phyloP scores from a whole-genome alignment of 2,888 invertebrate species.

The Biston betularia region DNA sequence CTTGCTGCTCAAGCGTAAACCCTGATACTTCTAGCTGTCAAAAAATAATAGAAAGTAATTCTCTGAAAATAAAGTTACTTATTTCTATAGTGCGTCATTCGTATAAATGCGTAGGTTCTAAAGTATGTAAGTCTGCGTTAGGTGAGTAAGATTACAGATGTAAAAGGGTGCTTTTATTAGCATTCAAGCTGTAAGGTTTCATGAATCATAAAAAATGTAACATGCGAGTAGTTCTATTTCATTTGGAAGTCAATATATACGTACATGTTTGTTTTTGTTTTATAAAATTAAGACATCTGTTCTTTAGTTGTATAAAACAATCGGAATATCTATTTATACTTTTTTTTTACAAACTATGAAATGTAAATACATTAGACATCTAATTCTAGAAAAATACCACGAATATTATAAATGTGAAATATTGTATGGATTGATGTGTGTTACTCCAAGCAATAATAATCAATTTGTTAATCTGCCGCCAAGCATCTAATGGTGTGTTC shows the following conservation, averaged over 20 bases:
- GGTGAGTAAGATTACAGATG: slow-evolving; percentile 23
- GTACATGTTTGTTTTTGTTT: not conserved
- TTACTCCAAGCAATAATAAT: too few relatives aligned
- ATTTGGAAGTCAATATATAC: not conserved
- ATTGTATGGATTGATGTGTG: too few relatives aligned
- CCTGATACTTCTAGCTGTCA: slow-evolving; percentile 28
- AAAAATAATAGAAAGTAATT: slow-evolving; percentile 41
- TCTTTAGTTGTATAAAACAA: too few relatives aligned
- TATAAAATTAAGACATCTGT: not conserved
- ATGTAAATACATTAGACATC: too few relatives aligned
- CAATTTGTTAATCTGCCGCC: too few relatives aligned
- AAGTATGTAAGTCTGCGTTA: slow-evolving; percentile 29
- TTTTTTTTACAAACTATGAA: too few relatives aligned
- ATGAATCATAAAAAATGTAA: slow-evolving; percentile 13
- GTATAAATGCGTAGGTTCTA: slow-evolving; percentile 15
- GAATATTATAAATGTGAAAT: too few relatives aligned
- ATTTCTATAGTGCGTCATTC: slow-evolving; percentile 24
- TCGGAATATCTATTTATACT: too few relatives aligned
- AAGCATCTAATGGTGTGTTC: too few relatives aligned
- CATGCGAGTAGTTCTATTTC: slow-evolving; percentile 1
- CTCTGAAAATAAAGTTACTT: slow-evolving; percentile 35
- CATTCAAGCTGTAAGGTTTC: slow-evolving; percentile 14
- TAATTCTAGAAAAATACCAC: too few relatives aligned
- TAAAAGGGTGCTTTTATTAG: slow-evolving; percentile 23
- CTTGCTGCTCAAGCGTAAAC: not conserved